Evolutionary conservation across 2,888 invertebrate species (phyloP), one percentile per base, ranked within the genome.

Genomic region (Orthonevra nobilis): DNA sequence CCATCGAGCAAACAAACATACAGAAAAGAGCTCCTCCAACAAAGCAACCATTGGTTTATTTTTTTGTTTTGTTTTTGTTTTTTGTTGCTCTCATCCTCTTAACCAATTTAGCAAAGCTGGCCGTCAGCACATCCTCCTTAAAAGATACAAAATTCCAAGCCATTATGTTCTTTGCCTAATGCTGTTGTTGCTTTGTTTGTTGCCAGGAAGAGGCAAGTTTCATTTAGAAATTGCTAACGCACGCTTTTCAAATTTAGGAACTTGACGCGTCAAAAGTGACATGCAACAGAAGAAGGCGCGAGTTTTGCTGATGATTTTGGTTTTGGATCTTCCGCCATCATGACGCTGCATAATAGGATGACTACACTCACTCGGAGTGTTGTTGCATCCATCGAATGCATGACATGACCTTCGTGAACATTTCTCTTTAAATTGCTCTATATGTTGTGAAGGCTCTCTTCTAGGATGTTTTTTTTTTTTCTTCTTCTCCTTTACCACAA

Each of bases 161-260:
- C 70, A 69, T 61, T 75, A 77, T 50, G 28, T 54, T 58, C 72
- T 60, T 79, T 46, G 77, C 56, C 60, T 66, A 46, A 58, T 70
- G 32, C 5, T 23, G n/a, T n/a, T n/a, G n/a, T n/a, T n/a, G n/a
- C n/a, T n/a, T n/a, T n/a, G n/a, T n/a, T n/a, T n/a, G n/a, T 38
- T 38, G 52, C 30, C 48, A 60, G 54, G 38, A 63, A 40, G 48
- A 66, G 30, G 42, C 30, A 15, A 50, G 42, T 77, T 63, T 70
- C 75, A 70, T 77, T n/a, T 66, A 66, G 79, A 79, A 73, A 79
- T 79, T 56, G 42, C 73, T 61, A 79, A 73, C 66, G 79, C 79
- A 79, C 79, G 79, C 73, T 79, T 79, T 79, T 79, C 79, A 79
- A 79, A 79, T 79, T 79, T 79, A 79, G 54, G 79, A 79, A 79